Evolutionary conservation across 2,797 vertebrate genomes (phyloP).

Genomic region (Chelmon rostratus): DNA sequence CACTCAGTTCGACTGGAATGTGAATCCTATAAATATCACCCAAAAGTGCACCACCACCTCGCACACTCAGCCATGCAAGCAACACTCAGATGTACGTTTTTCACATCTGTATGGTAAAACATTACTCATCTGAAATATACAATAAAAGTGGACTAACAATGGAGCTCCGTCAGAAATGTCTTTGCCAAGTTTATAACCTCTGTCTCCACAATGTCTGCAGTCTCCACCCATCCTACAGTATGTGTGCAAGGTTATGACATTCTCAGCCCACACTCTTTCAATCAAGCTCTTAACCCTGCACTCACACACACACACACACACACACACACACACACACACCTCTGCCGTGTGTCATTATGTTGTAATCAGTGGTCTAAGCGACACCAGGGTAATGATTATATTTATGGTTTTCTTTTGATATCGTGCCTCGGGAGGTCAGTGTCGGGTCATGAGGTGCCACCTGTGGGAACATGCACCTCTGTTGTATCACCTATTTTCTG

Average conservation of each 20-base stretch:
- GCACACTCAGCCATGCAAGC: slow-evolving; percentile 2
- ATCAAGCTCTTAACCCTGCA: slow-evolving; percentile 49
- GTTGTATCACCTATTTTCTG: background rate
- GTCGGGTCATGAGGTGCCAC: slow-evolving; percentile 35
- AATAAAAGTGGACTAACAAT: slow-evolving; percentile 50
- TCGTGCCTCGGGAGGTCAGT: slow-evolving; percentile 4
- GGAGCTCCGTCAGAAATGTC: slow-evolving; percentile 57
- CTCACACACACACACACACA: slow-evolving; percentile 39
- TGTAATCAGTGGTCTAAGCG: slow-evolving; percentile 48
- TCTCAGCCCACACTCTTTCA: slow-evolving; percentile 69
- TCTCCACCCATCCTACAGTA: slow-evolving; percentile 72
- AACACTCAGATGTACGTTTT: background rate
- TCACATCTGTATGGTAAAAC: slow-evolving; percentile 42
- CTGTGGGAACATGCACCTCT: slow-evolving; percentile 13
- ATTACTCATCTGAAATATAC: slow-evolving; percentile 55
- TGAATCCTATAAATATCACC: background rate
- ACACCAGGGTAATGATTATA: slow-evolving; percentile 41
- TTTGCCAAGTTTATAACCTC: slow-evolving; percentile 75
- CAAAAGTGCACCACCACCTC: background rate
- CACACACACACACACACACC: slow-evolving; percentile 43
- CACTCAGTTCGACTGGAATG: background rate
- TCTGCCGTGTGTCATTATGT: slow-evolving; percentile 36
- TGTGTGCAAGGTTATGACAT: slow-evolving; percentile 74
- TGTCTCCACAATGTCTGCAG: slow-evolving; percentile 80
- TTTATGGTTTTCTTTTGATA: slow-evolving; percentile 57